A percentile compares a stretch with the other conserved stretches of the same genome.
These are phyloP conservation scores for Morpho helenor DNA, from an alignment of 2,888 invertebrate species.

Conservation along the genomic window DNA sequence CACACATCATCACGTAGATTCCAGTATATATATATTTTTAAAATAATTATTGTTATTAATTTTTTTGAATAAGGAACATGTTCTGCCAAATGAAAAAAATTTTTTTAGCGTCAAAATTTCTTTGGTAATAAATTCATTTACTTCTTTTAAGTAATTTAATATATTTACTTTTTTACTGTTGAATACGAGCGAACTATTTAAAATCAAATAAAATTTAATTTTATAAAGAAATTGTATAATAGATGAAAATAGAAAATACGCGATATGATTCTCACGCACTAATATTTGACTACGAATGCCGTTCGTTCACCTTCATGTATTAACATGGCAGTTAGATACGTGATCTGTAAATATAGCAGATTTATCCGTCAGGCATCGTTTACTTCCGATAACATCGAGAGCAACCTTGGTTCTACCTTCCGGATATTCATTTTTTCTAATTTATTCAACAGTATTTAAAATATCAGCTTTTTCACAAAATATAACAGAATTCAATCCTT, in stretches of 20 bases:
- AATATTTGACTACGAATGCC: constrained; percentile 8
- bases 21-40: too few relatives aligned
- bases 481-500: constrained; percentile 1
- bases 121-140: too few relatives aligned
- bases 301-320: constrained; percentile 2
- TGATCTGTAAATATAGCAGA: constrained; percentile 18
- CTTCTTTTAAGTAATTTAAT: too few relatives aligned
- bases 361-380: constrained; percentile 36
- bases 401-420: constrained; percentile 39
- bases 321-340: constrained; percentile 11
- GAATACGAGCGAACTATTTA: too few relatives aligned
- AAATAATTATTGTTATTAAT: too few relatives aligned
- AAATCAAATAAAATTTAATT: too few relatives aligned
- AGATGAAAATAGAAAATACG: background rate
- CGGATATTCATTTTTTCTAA: constrained; percentile 32
- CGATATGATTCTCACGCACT: background rate
- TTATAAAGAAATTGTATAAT: too few relatives aligned
- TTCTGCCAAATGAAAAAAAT: too few relatives aligned
- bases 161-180: too few relatives aligned
- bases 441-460: constrained; percentile 1
- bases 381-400: constrained; percentile 38
- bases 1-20: too few relatives aligned
- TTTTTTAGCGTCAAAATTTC: too few relatives aligned
- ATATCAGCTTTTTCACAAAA: background rate
- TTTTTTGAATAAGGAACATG: too few relatives aligned